phyloP scores from a whole-genome alignment of 2,797 vertebrate species.

The Echeneis naucrates region DNA sequence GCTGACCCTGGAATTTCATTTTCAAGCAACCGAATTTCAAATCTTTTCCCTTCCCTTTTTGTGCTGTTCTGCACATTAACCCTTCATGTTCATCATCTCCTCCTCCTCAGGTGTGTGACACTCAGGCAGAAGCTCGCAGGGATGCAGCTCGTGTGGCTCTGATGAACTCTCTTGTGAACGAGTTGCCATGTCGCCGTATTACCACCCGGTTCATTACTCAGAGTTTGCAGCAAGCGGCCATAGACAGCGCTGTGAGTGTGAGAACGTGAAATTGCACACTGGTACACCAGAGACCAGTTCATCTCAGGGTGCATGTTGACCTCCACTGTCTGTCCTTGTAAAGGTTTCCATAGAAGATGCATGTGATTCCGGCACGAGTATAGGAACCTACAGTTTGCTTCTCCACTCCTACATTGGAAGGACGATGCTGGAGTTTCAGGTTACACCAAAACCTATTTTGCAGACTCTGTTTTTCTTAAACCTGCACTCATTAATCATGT shows the following conservation, averaged over 20 bases:
- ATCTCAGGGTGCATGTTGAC: conserved; percentile 14
- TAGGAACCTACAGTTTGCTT: conserved; percentile 91
- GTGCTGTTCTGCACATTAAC: not conserved
- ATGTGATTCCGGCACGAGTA: conserved; percentile 89
- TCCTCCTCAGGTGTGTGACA: conserved; percentile 86
- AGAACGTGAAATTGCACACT: not conserved
- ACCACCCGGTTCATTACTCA: conserved; percentile 89
- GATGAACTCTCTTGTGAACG: conserved; percentile 94
- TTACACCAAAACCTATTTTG: conserved; percentile 56
- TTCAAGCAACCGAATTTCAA: not conserved
- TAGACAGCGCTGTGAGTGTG: conserved; percentile 87
- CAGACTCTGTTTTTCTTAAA: conserved; percentile 11
- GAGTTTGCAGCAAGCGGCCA: conserved; percentile 88
- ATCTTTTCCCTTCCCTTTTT: not conserved
- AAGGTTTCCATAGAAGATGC: conserved; percentile 88
- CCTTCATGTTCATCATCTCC: not conserved
- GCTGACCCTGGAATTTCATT: not conserved
- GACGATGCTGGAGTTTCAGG: conserved; percentile 95
- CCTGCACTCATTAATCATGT: conserved; percentile 38
- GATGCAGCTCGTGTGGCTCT: conserved; percentile 92
- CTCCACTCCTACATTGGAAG: conserved; percentile 88
- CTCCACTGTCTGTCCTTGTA: conserved; percentile 52
- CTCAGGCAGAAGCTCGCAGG: conserved; percentile 91
- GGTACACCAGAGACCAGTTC: not conserved
- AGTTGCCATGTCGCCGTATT: conserved; percentile 90